Conservation (phyloP, 1,140 invertebrate genomes). For the Lasaia peninsularis region DNA sequence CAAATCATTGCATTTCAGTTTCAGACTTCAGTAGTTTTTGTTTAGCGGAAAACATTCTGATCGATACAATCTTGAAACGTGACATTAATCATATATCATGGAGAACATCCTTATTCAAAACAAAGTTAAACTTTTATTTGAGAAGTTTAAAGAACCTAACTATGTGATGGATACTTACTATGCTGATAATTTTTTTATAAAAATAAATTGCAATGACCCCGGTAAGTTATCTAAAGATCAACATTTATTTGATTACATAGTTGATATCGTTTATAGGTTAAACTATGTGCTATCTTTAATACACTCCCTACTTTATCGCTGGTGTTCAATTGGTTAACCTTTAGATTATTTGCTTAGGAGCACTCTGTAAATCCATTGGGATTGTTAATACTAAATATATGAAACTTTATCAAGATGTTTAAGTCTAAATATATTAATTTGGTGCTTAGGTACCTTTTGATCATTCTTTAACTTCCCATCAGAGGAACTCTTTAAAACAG, state of each 20-base stretch:
- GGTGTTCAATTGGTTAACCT: not conserved
- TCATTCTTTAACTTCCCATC: too few relatives aligned
- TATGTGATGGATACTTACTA: conserved; percentile 66
- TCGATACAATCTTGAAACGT: not conserved
- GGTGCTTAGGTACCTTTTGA: too few relatives aligned
- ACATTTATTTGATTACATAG: conserved; percentile 4
- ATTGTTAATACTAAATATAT: too few relatives aligned
- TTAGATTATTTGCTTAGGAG: not conserved
- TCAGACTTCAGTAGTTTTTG: not conserved
- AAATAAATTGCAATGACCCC: conserved; percentile 47
- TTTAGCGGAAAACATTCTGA: conserved; percentile 38
- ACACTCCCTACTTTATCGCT: not conserved
- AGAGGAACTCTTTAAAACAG: too few relatives aligned
- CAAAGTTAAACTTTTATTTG: conserved; percentile 59
- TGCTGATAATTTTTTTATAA: conserved; percentile 57
- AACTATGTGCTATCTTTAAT: conserved; percentile 1
- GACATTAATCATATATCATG: conserved; percentile 31
- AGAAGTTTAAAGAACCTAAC: conserved; percentile 48
- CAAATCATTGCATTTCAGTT: too few relatives aligned
- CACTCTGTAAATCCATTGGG: not conserved
- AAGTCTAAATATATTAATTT: too few relatives aligned
- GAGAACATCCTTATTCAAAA: conserved; percentile 40
- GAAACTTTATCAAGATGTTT: too few relatives aligned
- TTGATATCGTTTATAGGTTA: not conserved
- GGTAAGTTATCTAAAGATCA: conserved; percentile 35